Conservation (phyloP, 2,113 vertebrate species). For the Brachyhypopomus gauderio region DNA sequence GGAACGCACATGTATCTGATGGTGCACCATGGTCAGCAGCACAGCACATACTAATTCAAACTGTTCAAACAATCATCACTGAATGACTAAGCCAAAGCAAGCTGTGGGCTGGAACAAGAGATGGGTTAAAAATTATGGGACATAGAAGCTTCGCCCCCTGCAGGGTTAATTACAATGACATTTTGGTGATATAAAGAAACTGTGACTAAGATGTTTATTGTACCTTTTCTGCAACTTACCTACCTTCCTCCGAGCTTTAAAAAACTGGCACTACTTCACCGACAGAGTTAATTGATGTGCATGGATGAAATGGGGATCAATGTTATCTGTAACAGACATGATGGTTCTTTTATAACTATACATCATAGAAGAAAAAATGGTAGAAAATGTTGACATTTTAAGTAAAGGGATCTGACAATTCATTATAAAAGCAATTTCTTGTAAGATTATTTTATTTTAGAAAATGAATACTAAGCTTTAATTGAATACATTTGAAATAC, state of each 20-base stretch:
- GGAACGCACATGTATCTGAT: not conserved
- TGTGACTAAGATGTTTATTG: not conserved
- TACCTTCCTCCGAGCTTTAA: not conserved
- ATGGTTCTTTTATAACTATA: slow-evolving; percentile 16
- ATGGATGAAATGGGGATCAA: slow-evolving; percentile 30
- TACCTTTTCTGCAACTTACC: not conserved
- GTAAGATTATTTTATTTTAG: slow-evolving; percentile 15
- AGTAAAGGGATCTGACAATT: not conserved
- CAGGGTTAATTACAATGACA: slow-evolving; percentile 55
- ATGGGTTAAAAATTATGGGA: slow-evolving; percentile 33
- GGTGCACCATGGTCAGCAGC: not conserved
- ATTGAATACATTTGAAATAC: slow-evolving; percentile 2
- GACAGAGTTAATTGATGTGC: slow-evolving; percentile 19
- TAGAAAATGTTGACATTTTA: not conserved
- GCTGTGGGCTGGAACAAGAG: slow-evolving; percentile 7
- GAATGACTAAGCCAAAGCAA: not conserved
- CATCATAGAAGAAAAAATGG: not conserved
- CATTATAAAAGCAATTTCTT: slow-evolving; percentile 27
- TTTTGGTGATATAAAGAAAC: slow-evolving; percentile 41
- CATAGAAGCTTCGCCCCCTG: slow-evolving; percentile 40
- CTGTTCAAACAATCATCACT: not conserved
- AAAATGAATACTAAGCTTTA: too few relatives aligned
- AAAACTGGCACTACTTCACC: slow-evolving; percentile 4
- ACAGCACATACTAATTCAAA: not conserved
- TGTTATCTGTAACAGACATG: slow-evolving; percentile 6